Conservation (phyloP, 2,888 invertebrate species). For the Cryptus viduatorius region DNA sequence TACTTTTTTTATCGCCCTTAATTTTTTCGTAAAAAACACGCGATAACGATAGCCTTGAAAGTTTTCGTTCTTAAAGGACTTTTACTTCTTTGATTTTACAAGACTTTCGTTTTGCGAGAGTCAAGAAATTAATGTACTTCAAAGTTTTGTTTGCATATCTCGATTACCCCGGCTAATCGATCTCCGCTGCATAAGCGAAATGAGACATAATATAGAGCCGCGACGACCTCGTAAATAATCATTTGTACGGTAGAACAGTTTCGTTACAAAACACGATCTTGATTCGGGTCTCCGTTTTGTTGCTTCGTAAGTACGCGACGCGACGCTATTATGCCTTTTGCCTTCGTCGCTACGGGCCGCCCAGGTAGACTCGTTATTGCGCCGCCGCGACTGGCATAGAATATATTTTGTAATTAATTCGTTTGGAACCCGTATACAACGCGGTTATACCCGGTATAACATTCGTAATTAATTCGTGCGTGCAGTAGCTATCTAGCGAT, state of each 20-base stretch:
- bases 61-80: neutral
- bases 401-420: constrained; percentile 19
- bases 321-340: constrained; percentile 52
- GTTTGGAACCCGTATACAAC: constrained; percentile 36
- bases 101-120: neutral
- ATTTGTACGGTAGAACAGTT: constrained; percentile 76
- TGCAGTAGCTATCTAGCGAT: constrained; percentile 49
- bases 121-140: neutral
- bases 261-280: constrained; percentile 68
- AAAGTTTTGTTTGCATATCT: constrained; percentile 74
- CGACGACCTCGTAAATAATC: constrained; percentile 81
- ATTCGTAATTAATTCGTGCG: constrained; percentile 67
- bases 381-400: constrained; percentile 49
- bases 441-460: constrained; percentile 38
- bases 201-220: constrained; percentile 79
- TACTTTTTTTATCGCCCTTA: too few species aligned
- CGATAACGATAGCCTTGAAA: too few species aligned
- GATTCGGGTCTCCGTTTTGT: constrained; percentile 41
- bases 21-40: too few species aligned
- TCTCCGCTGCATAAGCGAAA: constrained; percentile 72
- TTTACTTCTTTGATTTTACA: neutral
- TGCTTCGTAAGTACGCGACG: constrained; percentile 13
- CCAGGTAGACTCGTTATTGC: constrained; percentile 77
- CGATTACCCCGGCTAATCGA: constrained; percentile 79
- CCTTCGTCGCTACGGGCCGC: constrained; percentile 69